Conservation (phyloP, 2,888 invertebrate genomes). For the Parascotia fuliginaria region DNA sequence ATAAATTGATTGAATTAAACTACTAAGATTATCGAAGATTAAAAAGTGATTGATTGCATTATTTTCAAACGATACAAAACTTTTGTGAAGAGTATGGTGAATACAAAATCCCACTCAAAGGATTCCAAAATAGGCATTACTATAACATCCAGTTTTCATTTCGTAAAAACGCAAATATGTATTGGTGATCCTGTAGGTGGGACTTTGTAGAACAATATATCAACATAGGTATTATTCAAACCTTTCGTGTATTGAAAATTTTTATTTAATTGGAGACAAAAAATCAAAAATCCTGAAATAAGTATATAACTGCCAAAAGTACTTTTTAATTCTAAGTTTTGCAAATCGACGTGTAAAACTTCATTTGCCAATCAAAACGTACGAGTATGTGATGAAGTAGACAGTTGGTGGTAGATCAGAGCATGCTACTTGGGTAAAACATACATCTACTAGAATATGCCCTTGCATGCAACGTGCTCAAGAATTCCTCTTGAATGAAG, state of each 20-base stretch:
- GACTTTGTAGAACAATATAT: constrained; percentile 34
- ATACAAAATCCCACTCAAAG: constrained; percentile 33
- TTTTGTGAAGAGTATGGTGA: constrained; percentile 29
- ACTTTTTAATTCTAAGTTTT: constrained; percentile 22
- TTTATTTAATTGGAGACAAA: constrained; percentile 18
- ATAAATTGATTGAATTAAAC: constrained; percentile 26
- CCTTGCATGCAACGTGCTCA: constrained; percentile 71
- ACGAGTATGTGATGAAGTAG: constrained; percentile 35
- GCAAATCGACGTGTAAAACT: constrained; percentile 18
- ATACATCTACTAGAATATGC: constrained; percentile 19
- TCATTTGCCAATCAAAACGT: constrained; percentile 27
- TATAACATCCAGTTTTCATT: too few species aligned
- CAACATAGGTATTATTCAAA: constrained; percentile 16
- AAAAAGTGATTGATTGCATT: constrained; percentile 33
- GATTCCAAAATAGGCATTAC: constrained; percentile 8
- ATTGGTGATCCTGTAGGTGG: constrained; percentile 22
- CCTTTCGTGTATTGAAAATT: constrained; percentile 15
- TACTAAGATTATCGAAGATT: constrained; percentile 33
- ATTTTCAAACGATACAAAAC: constrained; percentile 28
- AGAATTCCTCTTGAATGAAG: constrained; percentile 40
- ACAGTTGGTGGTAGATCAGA: constrained; percentile 24
- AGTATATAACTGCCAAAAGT: constrained; percentile 19
- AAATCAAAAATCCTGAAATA: constrained; percentile 34
- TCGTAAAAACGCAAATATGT: neutral
- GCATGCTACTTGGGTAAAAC: constrained; percentile 38